These are phyloP conservation scores for Formica selysi DNA, from an alignment of 1,140 invertebrate genomes.

Conservation along the genomic window DNA sequence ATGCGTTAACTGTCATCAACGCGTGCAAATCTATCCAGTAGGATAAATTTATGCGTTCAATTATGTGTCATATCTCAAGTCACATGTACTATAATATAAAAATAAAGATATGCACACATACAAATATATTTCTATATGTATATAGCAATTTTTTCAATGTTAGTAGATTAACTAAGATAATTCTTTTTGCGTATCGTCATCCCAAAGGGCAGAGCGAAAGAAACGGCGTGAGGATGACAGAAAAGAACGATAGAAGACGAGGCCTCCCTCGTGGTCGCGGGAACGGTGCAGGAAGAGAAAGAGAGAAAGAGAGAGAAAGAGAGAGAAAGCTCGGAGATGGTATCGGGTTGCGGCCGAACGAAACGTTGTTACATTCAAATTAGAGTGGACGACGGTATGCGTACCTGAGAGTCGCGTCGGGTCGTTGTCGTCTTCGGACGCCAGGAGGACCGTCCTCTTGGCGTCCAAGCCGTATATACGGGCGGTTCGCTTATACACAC, in stretches of 20 bases:
- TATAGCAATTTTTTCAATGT: background rate
- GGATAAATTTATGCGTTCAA: background rate
- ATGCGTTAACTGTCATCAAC: background rate
- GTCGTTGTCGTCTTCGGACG: slow-evolving; percentile 78
- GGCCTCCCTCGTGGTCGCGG: slow-evolving; percentile 25
- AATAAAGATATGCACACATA: background rate
- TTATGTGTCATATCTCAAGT: background rate
- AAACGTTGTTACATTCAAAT: slow-evolving; percentile 87
- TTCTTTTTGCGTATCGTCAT: background rate
- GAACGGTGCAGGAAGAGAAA: background rate
- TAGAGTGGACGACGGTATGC: slow-evolving; percentile 86
- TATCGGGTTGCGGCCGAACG: slow-evolving; percentile 85
- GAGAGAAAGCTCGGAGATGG: slow-evolving; percentile 78
- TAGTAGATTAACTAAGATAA: background rate
- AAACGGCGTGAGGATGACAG: slow-evolving; percentile 34
- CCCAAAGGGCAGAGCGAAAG: background rate
- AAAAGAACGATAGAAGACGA: slow-evolving; percentile 34
- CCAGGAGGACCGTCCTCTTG: slow-evolving; percentile 56
- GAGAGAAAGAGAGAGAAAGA: background rate
- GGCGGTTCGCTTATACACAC: slow-evolving; percentile 70
- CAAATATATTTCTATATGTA: too few relatives aligned
- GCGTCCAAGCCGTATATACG: slow-evolving; percentile 66
- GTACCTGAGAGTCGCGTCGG: slow-evolving; percentile 81
- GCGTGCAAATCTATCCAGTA: too few relatives aligned
- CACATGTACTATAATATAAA: background rate